Evolutionary conservation across 1,140 invertebrate genomes (phyloP).

Genomic region (Orchestia grillus): DNA sequence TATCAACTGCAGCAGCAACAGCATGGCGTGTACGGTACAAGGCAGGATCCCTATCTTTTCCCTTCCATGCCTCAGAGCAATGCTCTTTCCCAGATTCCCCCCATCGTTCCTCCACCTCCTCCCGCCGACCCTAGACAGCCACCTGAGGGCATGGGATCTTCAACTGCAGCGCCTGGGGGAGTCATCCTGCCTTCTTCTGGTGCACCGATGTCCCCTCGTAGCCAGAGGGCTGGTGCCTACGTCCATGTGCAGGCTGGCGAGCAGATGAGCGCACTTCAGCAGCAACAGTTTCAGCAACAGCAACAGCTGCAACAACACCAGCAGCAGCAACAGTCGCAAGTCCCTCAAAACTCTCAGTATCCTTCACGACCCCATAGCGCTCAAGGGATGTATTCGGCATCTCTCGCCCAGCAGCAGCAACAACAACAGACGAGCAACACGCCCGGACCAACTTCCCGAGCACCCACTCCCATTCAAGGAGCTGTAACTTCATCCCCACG

Average conservation of each 20-base stretch:
- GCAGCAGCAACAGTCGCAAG: neutral
- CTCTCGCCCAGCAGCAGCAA: slow-evolving; percentile 57
- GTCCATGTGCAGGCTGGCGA: slow-evolving; percentile 63
- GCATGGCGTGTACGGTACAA: slow-evolving; percentile 18
- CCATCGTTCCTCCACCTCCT: slow-evolving; percentile 28
- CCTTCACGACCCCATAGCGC: slow-evolving; percentile 43
- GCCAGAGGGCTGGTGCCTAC: slow-evolving; percentile 66
- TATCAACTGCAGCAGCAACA: slow-evolving; percentile 57
- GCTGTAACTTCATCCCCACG: slow-evolving; percentile 64
- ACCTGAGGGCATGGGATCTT: neutral
- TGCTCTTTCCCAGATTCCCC: slow-evolving; percentile 18
- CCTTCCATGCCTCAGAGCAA: slow-evolving; percentile 31
- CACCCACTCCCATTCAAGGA: slow-evolving; percentile 67
- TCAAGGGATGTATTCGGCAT: slow-evolving; percentile 51
- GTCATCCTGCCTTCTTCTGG: slow-evolving; percentile 65
- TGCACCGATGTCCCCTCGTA: slow-evolving; percentile 67
- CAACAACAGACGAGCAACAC: slow-evolving; percentile 49
- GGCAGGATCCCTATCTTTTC: slow-evolving; percentile 33
- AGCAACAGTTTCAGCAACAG: neutral
- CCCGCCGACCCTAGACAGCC: slow-evolving; percentile 32
- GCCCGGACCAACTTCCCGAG: slow-evolving; percentile 63
- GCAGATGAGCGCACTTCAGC: slow-evolving; percentile 56
- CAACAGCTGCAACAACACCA: too few relatives aligned
- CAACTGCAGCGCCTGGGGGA: slow-evolving; percentile 52
- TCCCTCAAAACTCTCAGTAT: slow-evolving; percentile 33